These are phyloP conservation scores for Kryphioiulus occultus DNA, from an alignment of 2,888 invertebrate genomes.

Conservation along the genomic window DNA sequence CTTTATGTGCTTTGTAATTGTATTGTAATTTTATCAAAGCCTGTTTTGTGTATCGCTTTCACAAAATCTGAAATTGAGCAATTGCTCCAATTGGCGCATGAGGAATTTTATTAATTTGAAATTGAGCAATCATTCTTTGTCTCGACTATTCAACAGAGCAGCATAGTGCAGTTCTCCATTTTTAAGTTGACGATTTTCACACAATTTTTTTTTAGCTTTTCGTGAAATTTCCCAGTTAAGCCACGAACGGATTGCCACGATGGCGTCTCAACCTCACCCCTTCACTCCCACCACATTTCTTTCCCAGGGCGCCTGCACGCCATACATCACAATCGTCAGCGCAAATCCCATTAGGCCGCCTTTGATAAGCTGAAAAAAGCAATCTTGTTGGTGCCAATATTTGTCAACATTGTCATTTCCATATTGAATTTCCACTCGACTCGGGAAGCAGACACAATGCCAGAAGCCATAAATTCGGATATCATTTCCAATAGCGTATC, in stretches of 20 bases:
- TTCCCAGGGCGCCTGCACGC: neutral
- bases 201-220: too few relatives aligned
- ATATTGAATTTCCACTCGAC: constrained; percentile 34
- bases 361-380: constrained; percentile 27
- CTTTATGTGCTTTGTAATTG: too few relatives aligned
- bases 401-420: constrained; percentile 40
- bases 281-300: neutral
- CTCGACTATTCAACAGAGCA: too few relatives aligned
- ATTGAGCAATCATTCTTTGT: too few relatives aligned
- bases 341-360: constrained; percentile 27
- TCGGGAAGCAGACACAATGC: constrained; percentile 28
- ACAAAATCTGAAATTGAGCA: too few relatives aligned
- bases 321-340: constrained; percentile 36
- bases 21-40: too few relatives aligned
- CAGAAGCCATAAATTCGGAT: constrained; percentile 31
- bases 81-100: too few relatives aligned
- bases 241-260: neutral
- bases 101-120: too few relatives aligned
- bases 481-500: neutral
- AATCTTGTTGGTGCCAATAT: constrained; percentile 39
- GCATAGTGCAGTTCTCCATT: too few relatives aligned
- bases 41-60: too few relatives aligned
- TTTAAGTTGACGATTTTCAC: too few relatives aligned
- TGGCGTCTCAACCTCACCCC: neutral
- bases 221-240: too few relatives aligned